Conservation (phyloP, 2,888 invertebrate species). For the Cantharis rufa region DNA sequence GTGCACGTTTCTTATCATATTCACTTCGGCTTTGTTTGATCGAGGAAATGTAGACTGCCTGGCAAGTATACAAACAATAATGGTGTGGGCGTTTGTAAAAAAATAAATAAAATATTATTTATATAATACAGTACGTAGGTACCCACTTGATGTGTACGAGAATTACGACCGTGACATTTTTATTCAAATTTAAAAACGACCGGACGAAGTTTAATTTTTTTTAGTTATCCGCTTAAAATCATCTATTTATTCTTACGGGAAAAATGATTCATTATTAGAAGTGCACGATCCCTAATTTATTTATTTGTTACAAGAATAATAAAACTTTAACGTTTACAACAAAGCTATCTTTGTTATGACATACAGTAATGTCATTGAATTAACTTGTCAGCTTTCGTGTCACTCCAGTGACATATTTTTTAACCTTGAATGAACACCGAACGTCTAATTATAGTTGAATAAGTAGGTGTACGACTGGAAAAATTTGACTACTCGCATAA, state of each 20-base stretch:
- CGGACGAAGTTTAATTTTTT: neutral
- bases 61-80: conserved; percentile 4
- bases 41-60: conserved; percentile 10
- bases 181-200: neutral
- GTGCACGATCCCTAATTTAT: neutral
- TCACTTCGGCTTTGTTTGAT: conserved; percentile 11
- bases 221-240: neutral
- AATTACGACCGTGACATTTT: conserved; percentile 22
- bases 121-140: neutral
- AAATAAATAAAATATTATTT: neutral
- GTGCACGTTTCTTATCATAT: neutral
- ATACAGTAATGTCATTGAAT: neutral
- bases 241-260: too few species aligned
- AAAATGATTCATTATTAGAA: too few species aligned
- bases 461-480: neutral
- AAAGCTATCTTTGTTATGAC: neutral
- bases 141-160: neutral
- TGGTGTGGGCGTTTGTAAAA: neutral
- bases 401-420: neutral
- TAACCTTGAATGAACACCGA: neutral
- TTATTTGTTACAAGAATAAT: neutral
- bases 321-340: neutral
- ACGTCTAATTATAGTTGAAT: neutral
- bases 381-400: neutral
- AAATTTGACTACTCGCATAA: neutral